These are phyloP conservation scores for Rynchops niger DNA, from an alignment of 2,113 vertebrate species.

Conservation along the genomic window DNA sequence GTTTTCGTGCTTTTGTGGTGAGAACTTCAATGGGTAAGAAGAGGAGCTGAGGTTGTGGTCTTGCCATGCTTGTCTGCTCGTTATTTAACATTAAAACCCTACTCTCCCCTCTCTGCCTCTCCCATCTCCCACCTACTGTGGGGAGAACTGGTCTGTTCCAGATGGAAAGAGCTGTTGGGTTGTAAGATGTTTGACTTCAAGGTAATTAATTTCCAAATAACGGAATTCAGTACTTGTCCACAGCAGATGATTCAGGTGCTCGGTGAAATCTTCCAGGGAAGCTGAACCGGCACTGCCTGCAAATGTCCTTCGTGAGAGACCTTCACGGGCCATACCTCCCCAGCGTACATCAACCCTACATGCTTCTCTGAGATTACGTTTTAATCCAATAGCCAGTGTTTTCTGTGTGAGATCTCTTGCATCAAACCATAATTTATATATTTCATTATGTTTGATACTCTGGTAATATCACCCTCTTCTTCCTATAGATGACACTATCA, in stretches of 20 bases:
- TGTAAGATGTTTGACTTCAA: background rate
- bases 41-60: background rate
- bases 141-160: background rate
- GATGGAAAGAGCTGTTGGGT: background rate
- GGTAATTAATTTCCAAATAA: background rate
- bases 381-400: background rate
- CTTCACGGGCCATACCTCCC: background rate
- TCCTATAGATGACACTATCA: background rate
- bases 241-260: background rate
- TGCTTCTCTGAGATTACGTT: background rate
- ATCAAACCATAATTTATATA: background rate
- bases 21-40: background rate
- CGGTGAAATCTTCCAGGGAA: background rate
- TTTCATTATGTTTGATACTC: background rate
- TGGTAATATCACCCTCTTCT: background rate
- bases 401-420: background rate
- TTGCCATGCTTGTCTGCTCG: accelerated
- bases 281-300: background rate
- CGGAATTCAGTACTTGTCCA: background rate
- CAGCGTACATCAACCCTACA: background rate
- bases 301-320: background rate
- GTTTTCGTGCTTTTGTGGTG: background rate
- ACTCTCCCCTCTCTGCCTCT: background rate
- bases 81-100: background rate
- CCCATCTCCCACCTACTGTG: background rate